Conservation (phyloP, 2,797 vertebrate genomes). For the Emydoidea blandingii region DNA sequence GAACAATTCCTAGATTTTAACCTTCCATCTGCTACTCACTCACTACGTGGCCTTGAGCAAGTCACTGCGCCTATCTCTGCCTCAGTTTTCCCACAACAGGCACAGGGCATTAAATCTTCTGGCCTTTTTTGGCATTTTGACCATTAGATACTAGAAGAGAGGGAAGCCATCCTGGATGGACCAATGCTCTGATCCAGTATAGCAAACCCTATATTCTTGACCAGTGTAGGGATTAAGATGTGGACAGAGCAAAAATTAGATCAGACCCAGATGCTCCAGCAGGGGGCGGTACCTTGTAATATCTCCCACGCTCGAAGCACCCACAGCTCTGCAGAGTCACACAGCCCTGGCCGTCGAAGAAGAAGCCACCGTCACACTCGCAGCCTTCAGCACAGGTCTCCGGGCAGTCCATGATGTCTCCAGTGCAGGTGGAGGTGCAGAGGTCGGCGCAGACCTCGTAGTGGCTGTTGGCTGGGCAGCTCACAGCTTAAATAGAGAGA, state of each 20-base stretch:
- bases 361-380: background rate
- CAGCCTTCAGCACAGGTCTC: background rate
- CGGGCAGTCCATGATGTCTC: constrained; percentile 71
- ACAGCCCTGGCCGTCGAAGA: constrained; percentile 54
- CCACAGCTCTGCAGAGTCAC: constrained; percentile 82
- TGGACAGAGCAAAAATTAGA: background rate
- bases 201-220: background rate
- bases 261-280: background rate
- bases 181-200: background rate
- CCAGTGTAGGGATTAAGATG: background rate
- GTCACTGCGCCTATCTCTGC: background rate
- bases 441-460: constrained; percentile 82
- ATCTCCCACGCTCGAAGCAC: constrained; percentile 83
- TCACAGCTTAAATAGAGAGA: constrained; percentile 76
- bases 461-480: constrained; percentile 84
- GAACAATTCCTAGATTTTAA: background rate
- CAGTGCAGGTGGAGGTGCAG: constrained; percentile 81
- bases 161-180: background rate
- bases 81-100: background rate
- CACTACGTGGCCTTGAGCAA: background rate
- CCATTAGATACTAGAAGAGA: background rate
- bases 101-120: background rate
- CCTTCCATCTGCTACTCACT: background rate
- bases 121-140: background rate
- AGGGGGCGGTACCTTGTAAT: constrained; percentile 78